These are phyloP conservation scores for Felis chaus DNA, from an alignment of 2,113 vertebrate genomes.

Conservation along the genomic window DNA sequence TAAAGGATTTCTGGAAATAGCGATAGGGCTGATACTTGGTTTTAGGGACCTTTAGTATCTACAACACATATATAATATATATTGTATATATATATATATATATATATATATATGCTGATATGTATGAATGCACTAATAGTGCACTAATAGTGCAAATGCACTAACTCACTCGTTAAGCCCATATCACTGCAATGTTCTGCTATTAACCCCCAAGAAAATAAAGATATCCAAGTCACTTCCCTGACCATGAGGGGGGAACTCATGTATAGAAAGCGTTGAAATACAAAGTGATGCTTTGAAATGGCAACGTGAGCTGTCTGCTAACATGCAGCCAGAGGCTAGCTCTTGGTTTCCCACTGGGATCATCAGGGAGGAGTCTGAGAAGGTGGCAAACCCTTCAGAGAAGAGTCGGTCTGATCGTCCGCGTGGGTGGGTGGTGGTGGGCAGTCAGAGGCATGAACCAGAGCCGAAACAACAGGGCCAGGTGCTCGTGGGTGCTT, in stretches of 20 bases:
- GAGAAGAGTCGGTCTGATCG: background rate
- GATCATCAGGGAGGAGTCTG: background rate
- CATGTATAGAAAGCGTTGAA: background rate
- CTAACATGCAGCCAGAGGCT: background rate
- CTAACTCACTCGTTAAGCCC: background rate
- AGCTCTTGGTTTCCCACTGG: background rate
- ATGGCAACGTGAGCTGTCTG: background rate
- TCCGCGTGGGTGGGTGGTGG: rapidly evolving
- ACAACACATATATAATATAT: too few relatives aligned
- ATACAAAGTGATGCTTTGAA: background rate
- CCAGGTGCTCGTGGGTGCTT: background rate
- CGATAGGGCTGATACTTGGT: too few relatives aligned
- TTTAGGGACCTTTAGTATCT: too few relatives aligned
- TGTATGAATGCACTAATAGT: too few relatives aligned
- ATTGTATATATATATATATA: too few relatives aligned
- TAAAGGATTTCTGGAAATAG: too few relatives aligned
- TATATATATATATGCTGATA: too few relatives aligned
- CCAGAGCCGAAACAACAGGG: background rate
- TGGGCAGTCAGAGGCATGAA: background rate
- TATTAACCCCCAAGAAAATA: background rate
- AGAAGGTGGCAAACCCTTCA: background rate
- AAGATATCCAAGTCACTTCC: background rate
- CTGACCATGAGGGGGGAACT: background rate
- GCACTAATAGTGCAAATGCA: too few relatives aligned
- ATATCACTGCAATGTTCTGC: background rate